Evolutionary conservation across 1,140 invertebrate genomes (phyloP).

Genomic region (Teleogryllus occipitalis): DNA sequence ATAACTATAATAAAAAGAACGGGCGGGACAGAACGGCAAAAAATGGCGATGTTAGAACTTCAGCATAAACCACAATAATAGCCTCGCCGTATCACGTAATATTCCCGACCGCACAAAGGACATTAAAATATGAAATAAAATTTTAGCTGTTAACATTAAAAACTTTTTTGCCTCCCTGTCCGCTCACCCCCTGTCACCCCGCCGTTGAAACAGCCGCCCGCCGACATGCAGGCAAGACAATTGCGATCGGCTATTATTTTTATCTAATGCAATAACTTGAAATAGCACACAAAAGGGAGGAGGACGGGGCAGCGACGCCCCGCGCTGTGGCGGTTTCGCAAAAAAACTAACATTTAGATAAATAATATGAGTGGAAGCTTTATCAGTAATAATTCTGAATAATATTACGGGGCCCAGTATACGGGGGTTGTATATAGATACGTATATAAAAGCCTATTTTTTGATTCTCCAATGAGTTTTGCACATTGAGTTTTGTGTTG

Average conservation of each 20-base stretch:
- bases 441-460: constrained; percentile 12
- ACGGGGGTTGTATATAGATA: constrained; percentile 12
- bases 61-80: constrained; percentile 10
- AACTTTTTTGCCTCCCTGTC: constrained; percentile 12
- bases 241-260: constrained; percentile 20
- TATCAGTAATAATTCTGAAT: constrained; percentile 17
- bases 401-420: not conserved
- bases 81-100: constrained; percentile 9
- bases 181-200: constrained; percentile 8
- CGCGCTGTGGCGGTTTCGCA: not conserved
- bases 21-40: constrained; percentile 4
- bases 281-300: constrained; percentile 13
- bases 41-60: constrained; percentile 10
- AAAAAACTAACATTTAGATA: constrained; percentile 20
- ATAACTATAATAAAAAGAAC: constrained; percentile 16
- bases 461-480: constrained; percentile 16
- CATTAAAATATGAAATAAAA: constrained; percentile 24
- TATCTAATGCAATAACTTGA: constrained; percentile 20
- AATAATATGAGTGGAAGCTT: constrained; percentile 13
- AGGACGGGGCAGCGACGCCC: not conserved
- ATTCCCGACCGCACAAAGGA: constrained; percentile 12
- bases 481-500: constrained; percentile 17
- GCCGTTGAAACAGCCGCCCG: not conserved
- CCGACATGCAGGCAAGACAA: constrained; percentile 13
- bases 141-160: constrained; percentile 20